Conservation (phyloP, 1,140 invertebrate genomes). For the Holcopasites calliopsidis region DNA sequence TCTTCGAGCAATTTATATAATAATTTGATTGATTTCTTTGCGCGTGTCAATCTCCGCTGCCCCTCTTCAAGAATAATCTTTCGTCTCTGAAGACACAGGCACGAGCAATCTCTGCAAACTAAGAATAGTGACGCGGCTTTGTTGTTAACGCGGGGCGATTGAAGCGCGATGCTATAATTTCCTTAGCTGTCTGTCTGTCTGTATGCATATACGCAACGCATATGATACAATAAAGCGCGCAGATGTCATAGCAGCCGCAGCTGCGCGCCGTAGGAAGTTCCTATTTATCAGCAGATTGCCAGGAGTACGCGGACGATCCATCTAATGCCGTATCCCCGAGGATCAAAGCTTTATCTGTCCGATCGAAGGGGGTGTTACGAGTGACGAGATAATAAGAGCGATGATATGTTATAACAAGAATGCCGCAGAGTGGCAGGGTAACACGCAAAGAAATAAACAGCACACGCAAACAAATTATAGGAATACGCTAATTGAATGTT, state of each 20-base stretch:
- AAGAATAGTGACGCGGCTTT: conserved; percentile 28
- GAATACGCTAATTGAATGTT: background rate
- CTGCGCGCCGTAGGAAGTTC: conserved; percentile 16
- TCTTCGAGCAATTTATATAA: no score
- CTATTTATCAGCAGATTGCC: conserved; percentile 36
- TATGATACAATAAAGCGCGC: conserved; percentile 32
- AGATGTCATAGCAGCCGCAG: conserved; percentile 23
- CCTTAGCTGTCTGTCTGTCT: conserved; percentile 21
- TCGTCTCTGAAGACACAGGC: background rate
- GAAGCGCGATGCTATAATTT: conserved; percentile 27
- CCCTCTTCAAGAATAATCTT: no score
- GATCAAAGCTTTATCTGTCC: background rate
- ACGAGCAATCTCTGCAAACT: background rate
- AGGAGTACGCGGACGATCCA: conserved; percentile 23
- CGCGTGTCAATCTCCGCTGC: background rate
- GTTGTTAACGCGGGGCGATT: conserved; percentile 30
- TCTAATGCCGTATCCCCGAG: background rate
- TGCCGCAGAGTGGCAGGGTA: background rate
- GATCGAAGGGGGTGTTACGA: background rate
- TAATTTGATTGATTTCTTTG: background rate
- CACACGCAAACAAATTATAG: background rate
- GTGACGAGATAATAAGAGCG: background rate
- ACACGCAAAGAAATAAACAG: no score
- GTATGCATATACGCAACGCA: conserved; percentile 8
- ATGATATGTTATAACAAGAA: background rate